Evolutionary conservation across 2,113 vertebrate genomes (phyloP).

Genomic region (Xerus inauris): DNA sequence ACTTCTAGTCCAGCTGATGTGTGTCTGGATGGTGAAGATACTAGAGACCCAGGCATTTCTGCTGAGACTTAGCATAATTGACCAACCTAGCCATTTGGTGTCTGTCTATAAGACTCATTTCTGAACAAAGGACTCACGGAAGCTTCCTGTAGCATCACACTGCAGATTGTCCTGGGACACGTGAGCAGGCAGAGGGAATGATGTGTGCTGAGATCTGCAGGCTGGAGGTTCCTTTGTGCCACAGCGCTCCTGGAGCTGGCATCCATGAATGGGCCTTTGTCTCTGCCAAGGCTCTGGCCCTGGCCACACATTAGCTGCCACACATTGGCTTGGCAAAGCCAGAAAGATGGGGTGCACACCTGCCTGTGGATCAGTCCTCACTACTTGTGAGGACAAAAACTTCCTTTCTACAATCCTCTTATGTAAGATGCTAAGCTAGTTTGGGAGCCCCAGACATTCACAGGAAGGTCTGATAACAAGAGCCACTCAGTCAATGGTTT

Average conservation of each 20-base stretch:
- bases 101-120: not conserved
- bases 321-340: not conserved
- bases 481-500: not conserved
- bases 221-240: not conserved
- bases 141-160: not conserved
- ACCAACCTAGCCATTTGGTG: not conserved
- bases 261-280: constrained; percentile 40
- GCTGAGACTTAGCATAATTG: not conserved
- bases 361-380: not conserved
- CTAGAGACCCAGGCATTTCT: not conserved
- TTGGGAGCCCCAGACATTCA: not conserved
- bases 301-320: not conserved
- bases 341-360: not conserved
- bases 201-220: not conserved
- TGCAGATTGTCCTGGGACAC: not conserved
- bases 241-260: not conserved
- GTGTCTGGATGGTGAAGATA: not conserved
- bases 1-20: too few species aligned
- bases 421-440: not conserved
- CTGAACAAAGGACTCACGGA: not conserved
- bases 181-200: fast-evolving
- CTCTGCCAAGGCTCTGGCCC: not conserved
- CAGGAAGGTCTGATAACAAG: constrained; percentile 2
- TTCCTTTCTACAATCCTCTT: constrained; percentile 29
- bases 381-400: constrained; percentile 19